Base-by-base conservation (phyloP, 1,140 invertebrate genomes). In the Adoxophyes honmai region DNA sequence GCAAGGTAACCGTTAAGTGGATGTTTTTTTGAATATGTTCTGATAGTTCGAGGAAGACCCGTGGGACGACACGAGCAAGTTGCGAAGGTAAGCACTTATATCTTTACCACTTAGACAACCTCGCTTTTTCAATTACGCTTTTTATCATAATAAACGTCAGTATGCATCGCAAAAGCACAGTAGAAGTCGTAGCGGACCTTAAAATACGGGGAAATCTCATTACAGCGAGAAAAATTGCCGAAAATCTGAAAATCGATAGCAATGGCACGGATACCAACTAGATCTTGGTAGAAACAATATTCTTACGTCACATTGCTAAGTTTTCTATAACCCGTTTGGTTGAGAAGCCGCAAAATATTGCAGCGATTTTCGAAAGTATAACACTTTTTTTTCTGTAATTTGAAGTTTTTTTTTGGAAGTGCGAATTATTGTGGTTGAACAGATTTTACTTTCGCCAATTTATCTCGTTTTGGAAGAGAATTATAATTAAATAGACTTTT, bases 11-110 rank as follows among this genome's bases (percentile, higher is more conserved):
- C 13, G 38, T 35, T 54, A 53, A 55, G 38, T 71, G 61, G 62
- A 51, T 51, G 55, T 64, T 60, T 64, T 64, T 73, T 63, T 55
- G 53, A 71, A 48, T 63, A 75, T 75, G 68, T 66, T 64, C 58
- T 71, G 62, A 67, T 51, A 48, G 21, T 16, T 18, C 56, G 16
- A 42, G 34, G 38, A 39, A 35, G 55, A 34, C 51, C 67, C 37
- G 60, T 33, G 34, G 16, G 44, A 55, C 58, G 51, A 61, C 34
- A 53, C 33, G 36, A 55, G 48, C 38, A 38, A 55, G 21, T 48
- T 21, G 42, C 18, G 5, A 48, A 52, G 61, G 64, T 70, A 34
- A 70, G 64, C 62, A 1, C 21, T 34, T 10, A n/a, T 1, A 51
- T 28, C 6, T 28, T 6, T 2, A 28, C 6, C 21, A 28, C 21